A percentile compares a stretch with the other conserved stretches of the same genome.
These are phyloP conservation scores for Amitus sp. DNA, from an alignment of 2,888 invertebrate genomes.

Conservation along the genomic window DNA sequence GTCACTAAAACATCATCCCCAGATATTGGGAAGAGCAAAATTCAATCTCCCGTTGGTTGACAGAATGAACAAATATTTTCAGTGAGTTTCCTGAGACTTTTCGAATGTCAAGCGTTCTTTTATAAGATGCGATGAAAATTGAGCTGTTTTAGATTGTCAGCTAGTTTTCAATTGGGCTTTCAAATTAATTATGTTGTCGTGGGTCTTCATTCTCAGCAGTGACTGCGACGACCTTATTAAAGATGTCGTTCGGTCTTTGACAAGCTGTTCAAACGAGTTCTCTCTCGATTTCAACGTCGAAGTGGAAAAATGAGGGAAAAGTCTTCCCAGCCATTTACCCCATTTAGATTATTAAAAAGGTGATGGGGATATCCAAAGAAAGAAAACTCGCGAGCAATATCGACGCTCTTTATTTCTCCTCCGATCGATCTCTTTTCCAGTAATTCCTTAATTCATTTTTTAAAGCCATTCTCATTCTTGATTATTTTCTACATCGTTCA, in stretches of 20 bases:
- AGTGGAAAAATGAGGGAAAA: constrained; percentile 15
- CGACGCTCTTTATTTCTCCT: neutral
- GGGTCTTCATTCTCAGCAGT: constrained; percentile 1
- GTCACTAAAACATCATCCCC: no score
- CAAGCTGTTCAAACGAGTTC: constrained; percentile 18
- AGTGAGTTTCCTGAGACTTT: no score
- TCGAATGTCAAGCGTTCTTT: no score
- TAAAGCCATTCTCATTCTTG: neutral
- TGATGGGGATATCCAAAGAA: neutral
- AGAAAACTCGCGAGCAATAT: neutral
- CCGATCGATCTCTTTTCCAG: no score
- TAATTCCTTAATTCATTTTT: neutral
- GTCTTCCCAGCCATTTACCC: constrained; percentile 9
- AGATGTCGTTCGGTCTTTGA: constrained; percentile 22
- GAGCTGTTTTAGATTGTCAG: neutral
- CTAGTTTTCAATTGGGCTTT: no score
- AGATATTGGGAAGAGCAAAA: no score
- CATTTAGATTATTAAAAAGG: constrained; percentile 20
- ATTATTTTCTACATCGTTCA: neutral
- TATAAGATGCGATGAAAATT: no score
- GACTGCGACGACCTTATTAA: constrained; percentile 20
- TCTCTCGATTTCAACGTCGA: constrained; percentile 3
- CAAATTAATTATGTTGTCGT: constrained; percentile 22
- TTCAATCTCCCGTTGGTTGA: no score
- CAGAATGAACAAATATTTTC: no score